These are phyloP conservation scores for Grammomys dolichurus DNA, from an alignment of 2,113 vertebrate species.

Conservation along the genomic window DNA sequence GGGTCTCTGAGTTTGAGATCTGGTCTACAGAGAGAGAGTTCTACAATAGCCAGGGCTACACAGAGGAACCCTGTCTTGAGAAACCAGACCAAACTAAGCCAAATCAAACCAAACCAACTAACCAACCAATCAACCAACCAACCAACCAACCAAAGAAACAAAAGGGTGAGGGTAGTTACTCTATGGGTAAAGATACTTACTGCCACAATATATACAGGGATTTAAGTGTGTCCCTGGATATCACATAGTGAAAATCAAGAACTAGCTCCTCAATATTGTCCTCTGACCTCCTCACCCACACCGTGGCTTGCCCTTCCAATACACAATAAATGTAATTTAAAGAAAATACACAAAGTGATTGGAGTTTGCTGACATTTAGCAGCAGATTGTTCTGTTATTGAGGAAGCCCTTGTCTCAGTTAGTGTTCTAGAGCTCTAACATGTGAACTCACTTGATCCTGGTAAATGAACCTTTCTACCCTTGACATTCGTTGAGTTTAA, in stretches of 20 bases:
- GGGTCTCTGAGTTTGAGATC: too few species aligned
- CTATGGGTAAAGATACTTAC: neutral
- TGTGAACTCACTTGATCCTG: neutral
- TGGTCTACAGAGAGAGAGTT: too few species aligned
- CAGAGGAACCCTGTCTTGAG: too few species aligned
- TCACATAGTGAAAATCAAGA: neutral
- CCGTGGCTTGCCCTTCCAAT: neutral
- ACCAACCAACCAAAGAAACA: too few species aligned
- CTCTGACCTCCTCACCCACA: neutral
- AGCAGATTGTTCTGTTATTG: neutral
- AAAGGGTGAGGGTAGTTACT: too few species aligned
- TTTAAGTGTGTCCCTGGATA: neutral
- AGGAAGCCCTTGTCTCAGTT: neutral
- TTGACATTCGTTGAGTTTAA: rapidly evolving
- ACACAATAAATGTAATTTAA: neutral
- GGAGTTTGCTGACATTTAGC: neutral
- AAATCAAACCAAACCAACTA: too few species aligned
- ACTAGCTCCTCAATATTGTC: neutral
- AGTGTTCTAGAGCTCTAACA: neutral
- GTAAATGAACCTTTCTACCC: neutral
- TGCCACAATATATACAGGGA: neutral
- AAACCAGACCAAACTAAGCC: too few species aligned
- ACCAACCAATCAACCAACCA: too few species aligned
- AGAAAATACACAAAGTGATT: neutral
- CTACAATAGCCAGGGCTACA: too few species aligned